Conservation (phyloP, 1,140 invertebrate species). For the Philaenus spumarius region DNA sequence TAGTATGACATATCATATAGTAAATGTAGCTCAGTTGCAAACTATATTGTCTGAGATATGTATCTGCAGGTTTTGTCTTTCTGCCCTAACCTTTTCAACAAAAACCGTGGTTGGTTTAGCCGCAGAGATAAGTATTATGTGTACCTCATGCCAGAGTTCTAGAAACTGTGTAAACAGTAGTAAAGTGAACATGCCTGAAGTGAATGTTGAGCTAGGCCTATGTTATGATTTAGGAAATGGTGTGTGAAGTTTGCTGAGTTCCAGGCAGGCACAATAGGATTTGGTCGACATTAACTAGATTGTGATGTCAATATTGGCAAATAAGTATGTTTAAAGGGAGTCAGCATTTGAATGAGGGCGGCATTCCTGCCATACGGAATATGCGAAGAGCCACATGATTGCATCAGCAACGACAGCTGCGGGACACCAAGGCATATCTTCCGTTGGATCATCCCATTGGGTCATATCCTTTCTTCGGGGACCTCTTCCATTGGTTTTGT, state of each 20-base stretch:
- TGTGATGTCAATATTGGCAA: too few species aligned
- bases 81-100: background rate
- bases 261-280: too few species aligned
- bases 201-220: too few species aligned
- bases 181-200: background rate
- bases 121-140: background rate
- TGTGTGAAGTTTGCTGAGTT: constrained; percentile 3
- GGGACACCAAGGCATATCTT: too few species aligned
- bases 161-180: background rate
- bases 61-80: background rate
- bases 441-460: too few species aligned
- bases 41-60: background rate
- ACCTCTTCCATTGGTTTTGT: too few species aligned
- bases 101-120: background rate
- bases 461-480: too few species aligned
- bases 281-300: too few species aligned
- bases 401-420: constrained; percentile 8
- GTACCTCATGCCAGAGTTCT: background rate
- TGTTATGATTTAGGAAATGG: background rate
- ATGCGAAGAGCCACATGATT: too few species aligned
- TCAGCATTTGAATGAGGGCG: too few species aligned
- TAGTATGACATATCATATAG: constrained; percentile 2
- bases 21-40: background rate
- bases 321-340: background rate
- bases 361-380: constrained; percentile 9